A percentile compares a stretch with the other conserved stretches of the same genome.
phyloP scores from a whole-genome alignment of 2,797 vertebrate species.

The Apogon talboti region DNA sequence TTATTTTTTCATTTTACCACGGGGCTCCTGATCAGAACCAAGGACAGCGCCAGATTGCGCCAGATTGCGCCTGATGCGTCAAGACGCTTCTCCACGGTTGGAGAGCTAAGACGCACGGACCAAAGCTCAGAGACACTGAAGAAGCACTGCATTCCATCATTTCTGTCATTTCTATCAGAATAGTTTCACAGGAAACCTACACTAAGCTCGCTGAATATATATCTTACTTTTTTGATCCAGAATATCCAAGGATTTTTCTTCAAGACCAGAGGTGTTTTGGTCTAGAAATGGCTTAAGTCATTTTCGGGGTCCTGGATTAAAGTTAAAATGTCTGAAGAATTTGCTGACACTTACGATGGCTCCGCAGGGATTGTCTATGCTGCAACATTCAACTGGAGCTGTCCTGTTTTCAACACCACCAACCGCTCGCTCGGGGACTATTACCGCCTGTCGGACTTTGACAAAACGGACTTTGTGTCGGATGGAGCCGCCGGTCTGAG shows the following conservation, averaged over 20 bases:
- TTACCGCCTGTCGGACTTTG: conserved; percentile 31
- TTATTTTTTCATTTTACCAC: not conserved
- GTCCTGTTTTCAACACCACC: conserved; percentile 59
- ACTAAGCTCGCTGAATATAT: fast-evolving
- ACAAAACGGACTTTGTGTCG: conserved; percentile 58
- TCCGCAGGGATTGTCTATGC: conserved; percentile 47
- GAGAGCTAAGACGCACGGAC: conserved; percentile 31
- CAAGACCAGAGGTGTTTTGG: not conserved
- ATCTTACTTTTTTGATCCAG: not conserved
- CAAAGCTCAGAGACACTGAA: too few relatives aligned
- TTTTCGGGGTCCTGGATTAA: conserved; percentile 26
- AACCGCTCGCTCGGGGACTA: conserved; percentile 63
- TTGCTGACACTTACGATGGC: conserved; percentile 50
- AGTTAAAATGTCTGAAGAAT: conserved; percentile 74
- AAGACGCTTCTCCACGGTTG: conserved; percentile 10
- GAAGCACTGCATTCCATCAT: conserved; percentile 60
- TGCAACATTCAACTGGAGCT: conserved; percentile 67
- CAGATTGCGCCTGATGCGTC: conserved; percentile 51
- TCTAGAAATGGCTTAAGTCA: conserved; percentile 19
- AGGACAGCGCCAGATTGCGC: conserved; percentile 48
- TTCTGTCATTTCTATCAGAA: not conserved
- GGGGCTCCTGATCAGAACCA: conserved; percentile 38
- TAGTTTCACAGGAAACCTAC: not conserved
- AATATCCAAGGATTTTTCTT: not conserved
- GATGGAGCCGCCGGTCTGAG: conserved; percentile 85